Evolutionary conservation across 2,888 invertebrate genomes (phyloP).

Genomic region (Hymenopus coronatus): DNA sequence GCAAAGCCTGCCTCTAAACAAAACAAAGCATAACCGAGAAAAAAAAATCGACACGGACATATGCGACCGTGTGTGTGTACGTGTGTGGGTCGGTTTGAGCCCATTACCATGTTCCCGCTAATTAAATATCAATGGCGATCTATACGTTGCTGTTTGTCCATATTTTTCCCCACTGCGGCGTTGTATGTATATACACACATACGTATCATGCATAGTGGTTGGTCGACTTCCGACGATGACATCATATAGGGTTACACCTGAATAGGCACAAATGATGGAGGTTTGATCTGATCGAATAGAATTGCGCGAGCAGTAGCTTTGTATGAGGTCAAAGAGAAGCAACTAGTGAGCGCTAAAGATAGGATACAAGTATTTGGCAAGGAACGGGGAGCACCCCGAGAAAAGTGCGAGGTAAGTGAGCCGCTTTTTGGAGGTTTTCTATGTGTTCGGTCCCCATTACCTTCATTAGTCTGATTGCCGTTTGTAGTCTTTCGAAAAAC

Average conservation of each 20-base stretch:
- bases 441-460: neutral
- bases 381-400: no score
- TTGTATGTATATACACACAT: neutral
- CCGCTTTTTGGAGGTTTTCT: neutral
- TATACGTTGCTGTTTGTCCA: conserved; percentile 12
- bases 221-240: neutral
- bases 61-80: neutral
- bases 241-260: neutral
- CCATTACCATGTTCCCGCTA: conserved; percentile 16
- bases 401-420: neutral
- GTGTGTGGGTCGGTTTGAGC: neutral
- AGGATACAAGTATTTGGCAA: neutral
- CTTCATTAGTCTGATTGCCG: neutral
- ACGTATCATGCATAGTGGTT: neutral
- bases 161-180: neutral
- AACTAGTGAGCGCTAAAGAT: neutral
- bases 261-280: neutral
- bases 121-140: conserved; percentile 20
- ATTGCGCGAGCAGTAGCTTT: neutral
- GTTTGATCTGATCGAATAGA: neutral
- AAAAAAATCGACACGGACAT: neutral
- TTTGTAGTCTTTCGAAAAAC: neutral
- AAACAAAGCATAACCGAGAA: neutral
- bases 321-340: neutral
- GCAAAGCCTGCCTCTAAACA: neutral